Base-by-base conservation (phyloP, 2,888 invertebrate genomes). In the Trilocha varians region DNA sequence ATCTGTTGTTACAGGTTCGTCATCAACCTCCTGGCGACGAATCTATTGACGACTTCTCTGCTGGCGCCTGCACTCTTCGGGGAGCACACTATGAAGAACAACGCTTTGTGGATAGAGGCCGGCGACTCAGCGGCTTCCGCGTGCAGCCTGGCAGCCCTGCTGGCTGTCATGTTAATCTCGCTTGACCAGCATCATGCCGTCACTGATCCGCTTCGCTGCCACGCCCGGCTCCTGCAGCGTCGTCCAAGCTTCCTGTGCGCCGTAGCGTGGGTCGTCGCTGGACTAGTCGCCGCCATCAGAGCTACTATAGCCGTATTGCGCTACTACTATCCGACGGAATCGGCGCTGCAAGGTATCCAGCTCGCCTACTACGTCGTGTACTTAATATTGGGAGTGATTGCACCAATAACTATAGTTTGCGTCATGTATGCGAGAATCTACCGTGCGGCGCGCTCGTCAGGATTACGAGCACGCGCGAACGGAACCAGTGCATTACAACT, bases 361-460 rank as follows among this genome's bases (percentile, higher is more conserved):
- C 57, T 79, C 16, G 70, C 75, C 39, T 84, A 74, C 59, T 73
- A 79, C 53, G 54, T 73, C 41, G 65, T 75, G 55, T 85, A 79
- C 69, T 67, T 85, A 59, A 62, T 75, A 35, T 55, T 75, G 45
- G 80, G 79, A 49, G 61, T 75, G 40, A 52, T 73, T 42, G 62
- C 68, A 32, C 80, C 85, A 3, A 90, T 91, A 1, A 87, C 90
- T 47, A 87, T 88, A 14, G 91, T 94, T 39, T 90, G 91, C 66
- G 88, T 91, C 70, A 92, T 93, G 67, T 94, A 94, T 68, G 85
- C 89, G 16, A 88, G 90, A 48, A 93, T 93, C 48, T 94, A 93
- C 69, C 87, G 89, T 11, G 94, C 93, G 6, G 94, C 94, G 5
- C 90, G 90, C 50, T 89, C 90, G 44, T 94, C 93, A 46, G 92